Percentiles rank a stretch among this genome's conserved stretches.
Evolutionary conservation across 1,140 invertebrate species (phyloP).

Genomic region (Phymorhynchus buccinoides): DNA sequence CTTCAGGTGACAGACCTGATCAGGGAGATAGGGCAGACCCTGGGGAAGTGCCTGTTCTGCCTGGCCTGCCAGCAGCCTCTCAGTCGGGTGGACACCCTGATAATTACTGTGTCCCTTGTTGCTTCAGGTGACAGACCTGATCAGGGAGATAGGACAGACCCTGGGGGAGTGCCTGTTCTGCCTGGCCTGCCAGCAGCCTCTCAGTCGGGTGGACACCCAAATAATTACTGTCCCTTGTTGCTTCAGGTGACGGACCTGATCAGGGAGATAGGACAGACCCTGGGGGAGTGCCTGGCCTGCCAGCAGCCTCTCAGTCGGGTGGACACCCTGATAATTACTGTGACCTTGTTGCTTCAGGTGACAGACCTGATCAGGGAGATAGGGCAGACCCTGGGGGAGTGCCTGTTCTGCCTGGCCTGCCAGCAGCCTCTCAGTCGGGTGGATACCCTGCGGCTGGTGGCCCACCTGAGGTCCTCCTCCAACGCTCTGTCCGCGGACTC

Average conservation of each 20-base stretch:
- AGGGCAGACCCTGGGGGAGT: constrained; percentile 85
- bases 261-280: constrained; percentile 82
- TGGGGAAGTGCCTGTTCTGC: constrained; percentile 90
- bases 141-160: constrained; percentile 83
- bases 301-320: constrained; percentile 82
- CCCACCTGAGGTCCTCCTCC: constrained; percentile 72
- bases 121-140: constrained; percentile 85
- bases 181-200: constrained; percentile 87
- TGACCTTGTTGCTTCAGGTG: constrained; percentile 76
- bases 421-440: constrained; percentile 82
- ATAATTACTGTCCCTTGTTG: not conserved
- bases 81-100: constrained; percentile 75
- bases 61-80: constrained; percentile 89
- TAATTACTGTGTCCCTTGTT: no score
- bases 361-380: constrained; percentile 86
- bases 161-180: constrained; percentile 90
- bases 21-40: constrained; percentile 82
- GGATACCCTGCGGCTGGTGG: constrained; percentile 75
- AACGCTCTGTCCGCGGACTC: constrained; percentile 66
- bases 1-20: constrained; percentile 87
- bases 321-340: not conserved
- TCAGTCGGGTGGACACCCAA: constrained; percentile 77
- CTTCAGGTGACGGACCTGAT: constrained; percentile 87
- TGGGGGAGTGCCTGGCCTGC: constrained; percentile 89
- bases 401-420: constrained; percentile 89